Percentiles rank a stretch among this genome's conserved stretches.
Conservation (phyloP, 2,113 vertebrate genomes). For the Brienomyrus brachyistius region DNA sequence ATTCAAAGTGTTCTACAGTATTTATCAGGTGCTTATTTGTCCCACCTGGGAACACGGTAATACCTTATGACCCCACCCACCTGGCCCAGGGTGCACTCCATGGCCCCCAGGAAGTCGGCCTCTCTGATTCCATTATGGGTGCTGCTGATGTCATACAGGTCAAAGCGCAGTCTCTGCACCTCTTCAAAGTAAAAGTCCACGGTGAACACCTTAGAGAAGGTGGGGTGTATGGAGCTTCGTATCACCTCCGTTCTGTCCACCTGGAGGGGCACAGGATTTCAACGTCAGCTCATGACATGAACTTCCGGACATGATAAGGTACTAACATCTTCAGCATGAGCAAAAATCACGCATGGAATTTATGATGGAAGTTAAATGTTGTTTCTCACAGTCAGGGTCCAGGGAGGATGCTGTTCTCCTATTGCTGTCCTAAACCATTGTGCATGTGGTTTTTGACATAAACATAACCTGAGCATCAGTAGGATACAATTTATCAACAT, state of each 20-base stretch:
- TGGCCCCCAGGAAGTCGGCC: conserved; percentile 81
- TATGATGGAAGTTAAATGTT: neutral
- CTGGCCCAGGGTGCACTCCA: conserved; percentile 93
- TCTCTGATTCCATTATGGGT: conserved; percentile 82
- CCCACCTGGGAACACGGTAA: neutral
- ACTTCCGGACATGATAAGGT: neutral
- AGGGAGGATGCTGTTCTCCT: neutral
- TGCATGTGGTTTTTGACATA: neutral
- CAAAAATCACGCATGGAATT: neutral
- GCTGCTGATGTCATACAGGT: conserved; percentile 86
- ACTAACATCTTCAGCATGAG: neutral
- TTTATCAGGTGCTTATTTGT: neutral
- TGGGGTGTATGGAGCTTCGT: conserved; percentile 81
- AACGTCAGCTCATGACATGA: neutral
- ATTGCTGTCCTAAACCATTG: neutral
- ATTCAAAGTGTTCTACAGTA: neutral
- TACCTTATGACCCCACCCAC: conserved; percentile 46
- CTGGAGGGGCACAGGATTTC: conserved; percentile 49
- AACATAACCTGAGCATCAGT: neutral
- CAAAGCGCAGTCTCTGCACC: conserved; percentile 84
- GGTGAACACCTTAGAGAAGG: conserved; percentile 91
- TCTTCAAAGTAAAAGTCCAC: conserved; percentile 97
- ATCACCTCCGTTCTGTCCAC: conserved; percentile 94
- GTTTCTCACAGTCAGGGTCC: neutral
- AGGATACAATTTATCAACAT: neutral